Evolutionary conservation across 1,140 invertebrate species (phyloP), one percentile per base, ranked within the genome.

Genomic region (Sitophilus oryzae): DNA sequence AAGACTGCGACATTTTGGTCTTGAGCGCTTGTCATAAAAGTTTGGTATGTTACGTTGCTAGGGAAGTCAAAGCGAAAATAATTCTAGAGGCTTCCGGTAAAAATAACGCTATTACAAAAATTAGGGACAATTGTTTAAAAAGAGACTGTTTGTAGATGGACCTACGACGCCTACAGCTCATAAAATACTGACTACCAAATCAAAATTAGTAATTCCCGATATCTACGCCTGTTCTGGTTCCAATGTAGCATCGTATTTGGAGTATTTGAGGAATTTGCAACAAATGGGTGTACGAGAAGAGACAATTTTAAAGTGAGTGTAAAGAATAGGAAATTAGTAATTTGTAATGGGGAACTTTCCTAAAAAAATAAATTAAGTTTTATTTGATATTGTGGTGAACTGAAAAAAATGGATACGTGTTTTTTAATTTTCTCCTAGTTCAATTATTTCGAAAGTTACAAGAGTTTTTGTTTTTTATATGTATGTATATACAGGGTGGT

Each of bases 161-260:
- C 89, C 93, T 0, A 87, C 84, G 1, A 92, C 90, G 1, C 88
- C 89, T 1, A 84, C 82, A 9, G 91, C 87, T 3, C 86, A 95
- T 69, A 78, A 79, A 56, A 82, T 91, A 30, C 74, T 96, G 11
- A 68, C 79, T n/a, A 60, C 67, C 2, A 76, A 88, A 15, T 82
- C 81, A 37, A 77, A 89, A 14, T 74, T 96, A 1, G 79, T 93
- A 14, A 81, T 95, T 47, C 92, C 92, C 10, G 91, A 94, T 75
- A 78, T 92, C 66, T 82, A 82, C 68, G 79, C 89, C 45, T 93
- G 92, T 72, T 87, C 86, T 51, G 91, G 91, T 61, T 89, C 90
- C 71, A 90, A 93, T 15, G 90, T 91, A 0, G 90, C 93, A 1
- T 93, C 90, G 5, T 96, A 91, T 71, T 93, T 95, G 71, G 93